Percentiles rank a stretch among this genome's conserved stretches.
Evolutionary conservation across 30 jellyfish, hydroid and myxozoan species (phyloP).

Genomic region (Pelagia noctiluca): DNA sequence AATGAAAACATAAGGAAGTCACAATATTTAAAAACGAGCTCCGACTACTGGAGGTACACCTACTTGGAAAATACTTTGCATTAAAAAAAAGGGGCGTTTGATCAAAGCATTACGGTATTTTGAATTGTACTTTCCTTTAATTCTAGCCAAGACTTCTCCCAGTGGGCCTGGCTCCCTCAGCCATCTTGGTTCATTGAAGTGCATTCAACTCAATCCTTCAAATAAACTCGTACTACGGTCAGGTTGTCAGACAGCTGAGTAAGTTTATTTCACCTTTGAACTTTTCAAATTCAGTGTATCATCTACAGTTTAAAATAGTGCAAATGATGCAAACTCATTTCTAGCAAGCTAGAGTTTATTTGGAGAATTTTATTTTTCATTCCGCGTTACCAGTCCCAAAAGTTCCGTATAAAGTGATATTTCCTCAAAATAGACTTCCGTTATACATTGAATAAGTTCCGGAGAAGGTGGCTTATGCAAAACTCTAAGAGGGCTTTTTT

Average conservation of each 20-base stretch:
- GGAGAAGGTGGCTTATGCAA: too few species aligned
- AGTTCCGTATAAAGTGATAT: neutral
- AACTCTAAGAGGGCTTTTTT: too few species aligned
- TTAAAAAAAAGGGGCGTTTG: too few species aligned
- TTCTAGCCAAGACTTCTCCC: slow-evolving; percentile 67
- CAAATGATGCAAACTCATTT: too few species aligned
- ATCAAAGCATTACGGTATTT: neutral
- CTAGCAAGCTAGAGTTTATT: too few species aligned
- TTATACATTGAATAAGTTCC: neutral
- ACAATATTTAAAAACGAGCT: too few species aligned
- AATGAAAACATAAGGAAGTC: too few species aligned
- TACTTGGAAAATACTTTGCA: too few species aligned
- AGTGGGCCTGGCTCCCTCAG: slow-evolving; percentile 93
- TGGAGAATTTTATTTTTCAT: too few species aligned
- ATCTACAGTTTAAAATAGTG: neutral
- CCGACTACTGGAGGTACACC: too few species aligned
- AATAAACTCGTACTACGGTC: slow-evolving; percentile 71
- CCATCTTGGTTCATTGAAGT: slow-evolving; percentile 92
- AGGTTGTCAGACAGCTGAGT: slow-evolving; percentile 80
- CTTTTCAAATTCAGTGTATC: neutral
- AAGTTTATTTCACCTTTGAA: slow-evolving; percentile 1
- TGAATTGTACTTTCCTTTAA: neutral
- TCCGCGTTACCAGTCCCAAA: too few species aligned
- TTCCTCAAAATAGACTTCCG: neutral
- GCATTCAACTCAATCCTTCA: slow-evolving; percentile 82